Conservation (phyloP, 2,888 invertebrate species). For the Calliscelio sp. region DNA sequence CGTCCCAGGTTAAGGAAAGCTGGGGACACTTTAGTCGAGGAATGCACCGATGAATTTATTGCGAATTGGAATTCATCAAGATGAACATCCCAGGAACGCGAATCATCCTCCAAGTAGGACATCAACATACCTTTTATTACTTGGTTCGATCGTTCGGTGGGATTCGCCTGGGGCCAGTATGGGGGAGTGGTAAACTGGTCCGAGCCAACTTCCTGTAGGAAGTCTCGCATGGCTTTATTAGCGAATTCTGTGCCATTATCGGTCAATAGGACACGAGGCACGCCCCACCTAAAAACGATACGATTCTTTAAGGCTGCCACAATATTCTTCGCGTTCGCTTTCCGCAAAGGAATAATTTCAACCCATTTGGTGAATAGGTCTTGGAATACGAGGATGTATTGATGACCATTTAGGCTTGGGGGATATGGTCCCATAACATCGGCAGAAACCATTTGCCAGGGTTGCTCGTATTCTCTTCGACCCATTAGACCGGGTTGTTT, state of each 20-base stretch:
- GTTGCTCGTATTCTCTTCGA: slow-evolving; percentile 18
- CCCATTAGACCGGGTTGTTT: slow-evolving; percentile 10
- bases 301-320: neutral
- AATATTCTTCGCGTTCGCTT: slow-evolving; percentile 36
- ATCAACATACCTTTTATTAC: slow-evolving; percentile 45
- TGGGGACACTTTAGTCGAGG: slow-evolving; percentile 21
- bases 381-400: slow-evolving; percentile 24
- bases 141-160: slow-evolving; percentile 29
- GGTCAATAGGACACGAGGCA: slow-evolving; percentile 7
- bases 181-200: slow-evolving; percentile 22
- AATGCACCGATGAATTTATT: slow-evolving; percentile 21
- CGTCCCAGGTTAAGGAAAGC: slow-evolving; percentile 28
- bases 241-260: slow-evolving; percentile 43
- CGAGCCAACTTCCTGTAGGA: slow-evolving; percentile 28
- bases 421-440: slow-evolving; percentile 25
- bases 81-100: neutral
- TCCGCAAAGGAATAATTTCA: slow-evolving; percentile 21
- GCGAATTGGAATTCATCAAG: slow-evolving; percentile 34
- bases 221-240: slow-evolving; percentile 15
- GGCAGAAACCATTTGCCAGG: slow-evolving; percentile 40
- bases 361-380: slow-evolving; percentile 34
- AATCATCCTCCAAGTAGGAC: slow-evolving; percentile 5
- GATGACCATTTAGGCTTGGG: neutral
- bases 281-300: slow-evolving; percentile 15
- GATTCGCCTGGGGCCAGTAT: slow-evolving; percentile 34